phyloP scores from a whole-genome alignment of 2,888 invertebrate species.

The Xanthorhoe designata region DNA sequence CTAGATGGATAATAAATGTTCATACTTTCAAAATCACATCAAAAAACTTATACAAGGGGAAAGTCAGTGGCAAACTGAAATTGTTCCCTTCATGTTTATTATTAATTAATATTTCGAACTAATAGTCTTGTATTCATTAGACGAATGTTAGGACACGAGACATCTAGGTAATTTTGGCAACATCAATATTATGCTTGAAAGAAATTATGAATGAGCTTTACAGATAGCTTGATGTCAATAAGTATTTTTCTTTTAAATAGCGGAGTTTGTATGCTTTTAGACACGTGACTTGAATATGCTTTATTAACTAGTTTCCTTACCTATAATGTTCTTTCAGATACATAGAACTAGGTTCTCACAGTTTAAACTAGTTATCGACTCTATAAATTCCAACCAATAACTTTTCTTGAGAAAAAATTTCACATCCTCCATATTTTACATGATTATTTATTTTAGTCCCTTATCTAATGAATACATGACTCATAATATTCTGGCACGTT shows the following conservation, averaged over 20 bases:
- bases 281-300: no score
- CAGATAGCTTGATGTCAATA: no score
- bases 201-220: no score
- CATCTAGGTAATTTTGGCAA: no score
- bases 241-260: no score
- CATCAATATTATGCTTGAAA: no score
- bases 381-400: no score
- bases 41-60: conserved; percentile 56
- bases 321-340: no score
- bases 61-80: conserved; percentile 59
- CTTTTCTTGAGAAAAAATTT: not conserved
- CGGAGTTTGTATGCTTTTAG: no score
- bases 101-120: conserved; percentile 59
- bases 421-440: not conserved
- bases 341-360: no score
- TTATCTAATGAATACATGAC: not conserved
- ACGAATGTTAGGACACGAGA: not conserved
- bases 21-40: conserved; percentile 76
- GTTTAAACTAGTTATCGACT: no score
- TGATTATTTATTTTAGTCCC: not conserved
- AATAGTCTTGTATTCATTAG: conserved; percentile 48
- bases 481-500: conserved; percentile 83
- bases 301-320: no score
- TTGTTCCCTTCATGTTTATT: conserved; percentile 67
- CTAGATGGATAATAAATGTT: conserved; percentile 77